Evolutionary conservation across 2,888 invertebrate genomes (phyloP), one percentile per base, ranked within the genome.

Genomic region (Lasioglossum vierecki): DNA sequence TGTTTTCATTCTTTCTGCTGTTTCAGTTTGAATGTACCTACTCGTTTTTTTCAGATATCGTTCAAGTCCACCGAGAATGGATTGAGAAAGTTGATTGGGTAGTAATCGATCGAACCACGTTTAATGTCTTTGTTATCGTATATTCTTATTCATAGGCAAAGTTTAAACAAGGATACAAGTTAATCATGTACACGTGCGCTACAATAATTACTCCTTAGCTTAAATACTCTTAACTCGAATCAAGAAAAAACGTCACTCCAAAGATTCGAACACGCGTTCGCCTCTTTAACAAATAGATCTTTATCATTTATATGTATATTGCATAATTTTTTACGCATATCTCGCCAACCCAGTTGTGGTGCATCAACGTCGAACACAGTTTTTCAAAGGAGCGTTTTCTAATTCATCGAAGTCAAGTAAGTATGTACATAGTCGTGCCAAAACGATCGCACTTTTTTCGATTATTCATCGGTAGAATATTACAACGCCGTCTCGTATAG

Each of bases 151-250:
- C 84, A 88, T 91, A 90, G 87, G 82, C 90, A 90, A 91, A 88
- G 90, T 89, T 91, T 91, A 92, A 92, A 92, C 90, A 88, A 92
- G 89, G 90, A 90, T 93, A 93, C 91, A 92, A 91, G 86, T 89
- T 91, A 92, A 91, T 91, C 89, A 89, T 93, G 89, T 92, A 91
- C 88, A 88, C 85, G 88, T 92, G 92, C 86, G 83, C 84, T 92
- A 93, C 90, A 91, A 91, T 91, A 86, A 89, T 91, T 92, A 91
- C 76, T 89, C 86, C 80, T 76, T 83, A 89, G 72, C 80, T 87
- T 83, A 84, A 78, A 87, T 84, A 85, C 71, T 86, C 75, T 78
- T 76, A 68, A 88, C 70, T 41, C 76, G 39, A 81, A 83, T 86
- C 78, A 88, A 84, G 80, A 79, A 84, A 39, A 77, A 83, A 76